These are phyloP conservation scores for Halichoeres trimaculatus DNA, from an alignment of 2,113 vertebrate species.

Conservation along the genomic window DNA sequence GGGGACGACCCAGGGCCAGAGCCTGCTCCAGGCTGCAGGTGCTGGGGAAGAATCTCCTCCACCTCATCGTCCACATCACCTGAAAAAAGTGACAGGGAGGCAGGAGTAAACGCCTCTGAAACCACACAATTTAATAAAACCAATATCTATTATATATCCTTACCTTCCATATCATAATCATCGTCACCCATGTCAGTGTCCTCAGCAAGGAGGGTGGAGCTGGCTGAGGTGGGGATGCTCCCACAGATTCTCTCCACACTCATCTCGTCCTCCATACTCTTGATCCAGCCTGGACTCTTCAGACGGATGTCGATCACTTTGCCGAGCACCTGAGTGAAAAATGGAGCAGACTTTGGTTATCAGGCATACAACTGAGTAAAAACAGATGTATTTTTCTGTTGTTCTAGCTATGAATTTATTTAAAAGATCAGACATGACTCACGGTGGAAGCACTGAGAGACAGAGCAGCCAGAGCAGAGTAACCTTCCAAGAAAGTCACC, in stretches of 20 bases:
- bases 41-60: slow-evolving; percentile 94
- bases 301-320: slow-evolving; percentile 89
- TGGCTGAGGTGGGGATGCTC: slow-evolving; percentile 90
- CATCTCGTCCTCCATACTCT: slow-evolving; percentile 95
- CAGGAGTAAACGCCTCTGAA: neutral
- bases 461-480: slow-evolving; percentile 91
- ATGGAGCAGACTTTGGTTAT: neutral
- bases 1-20: slow-evolving; percentile 88
- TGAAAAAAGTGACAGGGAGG: slow-evolving; percentile 59
- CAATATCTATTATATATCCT: neutral
- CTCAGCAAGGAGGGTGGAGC: slow-evolving; percentile 95
- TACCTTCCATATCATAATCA: slow-evolving; percentile 98
- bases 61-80: slow-evolving; percentile 96
- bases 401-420: neutral
- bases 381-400: neutral
- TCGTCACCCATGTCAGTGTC: slow-evolving; percentile 91
- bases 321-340: slow-evolving; percentile 84
- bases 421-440: slow-evolving; percentile 62
- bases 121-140: neutral
- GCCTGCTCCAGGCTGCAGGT: slow-evolving; percentile 88
- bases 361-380: neutral
- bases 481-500: slow-evolving; percentile 98
- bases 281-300: slow-evolving; percentile 96
- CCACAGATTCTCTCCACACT: slow-evolving; percentile 91
- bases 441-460: slow-evolving; percentile 91